phyloP scores from a whole-genome alignment of 2,888 invertebrate genomes.

The Steromphala cineraria region DNA sequence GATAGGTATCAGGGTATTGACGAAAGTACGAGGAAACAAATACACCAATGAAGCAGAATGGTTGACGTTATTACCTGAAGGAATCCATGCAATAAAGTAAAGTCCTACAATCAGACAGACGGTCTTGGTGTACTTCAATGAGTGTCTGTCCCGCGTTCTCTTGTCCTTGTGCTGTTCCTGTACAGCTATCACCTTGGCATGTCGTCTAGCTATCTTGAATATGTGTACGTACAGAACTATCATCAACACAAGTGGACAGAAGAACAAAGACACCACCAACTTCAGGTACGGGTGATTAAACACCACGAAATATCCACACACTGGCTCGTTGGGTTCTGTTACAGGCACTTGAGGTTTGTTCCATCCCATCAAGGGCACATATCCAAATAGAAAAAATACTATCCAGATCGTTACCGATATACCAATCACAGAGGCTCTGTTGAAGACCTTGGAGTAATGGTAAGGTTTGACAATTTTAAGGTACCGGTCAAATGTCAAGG shows the following conservation, averaged over 20 bases:
- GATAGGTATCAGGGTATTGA: too few species aligned
- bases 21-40: too few species aligned
- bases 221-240: slow-evolving; percentile 45
- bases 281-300: slow-evolving; percentile 37
- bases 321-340: slow-evolving; percentile 26
- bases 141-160: slow-evolving; percentile 34
- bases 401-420: slow-evolving; percentile 41
- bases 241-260: slow-evolving; percentile 47
- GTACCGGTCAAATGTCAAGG: slow-evolving; percentile 50
- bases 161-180: too few species aligned
- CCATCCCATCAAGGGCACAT: slow-evolving; percentile 50
- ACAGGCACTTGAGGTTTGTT: slow-evolving; percentile 32
- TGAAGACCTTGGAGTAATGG: slow-evolving; percentile 42
- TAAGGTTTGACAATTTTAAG: slow-evolving; percentile 51
- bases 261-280: slow-evolving; percentile 42
- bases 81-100: slow-evolving; percentile 52
- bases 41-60: too few species aligned
- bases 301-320: slow-evolving; percentile 50
- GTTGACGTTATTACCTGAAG: too few species aligned
- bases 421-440: slow-evolving; percentile 33
- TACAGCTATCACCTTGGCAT: slow-evolving; percentile 39
- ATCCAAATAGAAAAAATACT: slow-evolving; percentile 40
- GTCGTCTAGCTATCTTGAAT: slow-evolving; percentile 43
- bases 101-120: slow-evolving; percentile 49
- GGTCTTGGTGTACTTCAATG: slow-evolving; percentile 54